A percentile compares a stretch with the other conserved stretches of the same genome.
Evolutionary conservation across 2,797 vertebrate genomes (phyloP).

Genomic region (Siniperca scherzeri): DNA sequence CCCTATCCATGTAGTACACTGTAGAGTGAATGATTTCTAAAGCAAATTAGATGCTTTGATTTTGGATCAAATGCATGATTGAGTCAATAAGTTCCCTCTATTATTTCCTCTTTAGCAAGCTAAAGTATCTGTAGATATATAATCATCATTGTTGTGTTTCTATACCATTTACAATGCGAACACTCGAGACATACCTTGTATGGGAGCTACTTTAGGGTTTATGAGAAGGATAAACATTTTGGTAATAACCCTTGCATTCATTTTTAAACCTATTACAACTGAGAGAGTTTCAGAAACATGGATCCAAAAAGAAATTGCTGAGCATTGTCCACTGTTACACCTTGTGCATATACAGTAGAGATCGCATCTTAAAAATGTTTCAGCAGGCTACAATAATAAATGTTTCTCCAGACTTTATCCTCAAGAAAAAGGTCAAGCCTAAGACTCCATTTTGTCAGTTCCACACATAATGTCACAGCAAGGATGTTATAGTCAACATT

Average conservation of each 20-base stretch:
- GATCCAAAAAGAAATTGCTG: background rate
- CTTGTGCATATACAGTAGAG: background rate
- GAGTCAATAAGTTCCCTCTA: background rate
- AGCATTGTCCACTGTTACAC: background rate
- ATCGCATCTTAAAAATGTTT: background rate
- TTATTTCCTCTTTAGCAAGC: background rate
- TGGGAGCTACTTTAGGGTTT: background rate
- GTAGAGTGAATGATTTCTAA: conserved; percentile 23
- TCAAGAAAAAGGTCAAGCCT: background rate
- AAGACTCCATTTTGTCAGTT: background rate
- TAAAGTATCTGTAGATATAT: background rate
- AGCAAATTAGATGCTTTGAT: conserved; percentile 16
- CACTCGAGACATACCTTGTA: background rate
- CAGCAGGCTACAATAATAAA: background rate
- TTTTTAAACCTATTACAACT: background rate
- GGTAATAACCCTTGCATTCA: background rate
- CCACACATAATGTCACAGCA: too few species aligned
- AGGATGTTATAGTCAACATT: background rate
- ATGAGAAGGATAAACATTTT: background rate
- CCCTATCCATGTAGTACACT: background rate
- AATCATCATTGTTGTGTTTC: background rate
- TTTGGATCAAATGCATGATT: conserved; percentile 3
- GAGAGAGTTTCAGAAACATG: background rate
- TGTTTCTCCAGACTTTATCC: background rate
- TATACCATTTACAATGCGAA: background rate